Base-by-base conservation (phyloP, 2,888 invertebrate genomes). In the Teinopalpus imperialis region DNA sequence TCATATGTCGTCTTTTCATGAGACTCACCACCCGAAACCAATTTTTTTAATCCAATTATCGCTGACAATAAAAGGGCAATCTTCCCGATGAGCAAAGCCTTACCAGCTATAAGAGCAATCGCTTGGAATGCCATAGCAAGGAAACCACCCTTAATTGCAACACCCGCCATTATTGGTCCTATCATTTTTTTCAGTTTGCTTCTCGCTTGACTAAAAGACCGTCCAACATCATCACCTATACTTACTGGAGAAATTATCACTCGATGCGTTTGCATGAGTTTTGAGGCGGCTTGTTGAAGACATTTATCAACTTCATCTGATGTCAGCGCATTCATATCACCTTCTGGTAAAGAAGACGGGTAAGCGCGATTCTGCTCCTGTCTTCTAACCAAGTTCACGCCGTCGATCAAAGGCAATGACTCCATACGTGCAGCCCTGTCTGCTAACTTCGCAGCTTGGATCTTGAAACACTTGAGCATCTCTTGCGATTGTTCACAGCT, bases 1-100 rank as follows among this genome's bases (percentile, higher is more conserved):
- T 96, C 95, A 56, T 95, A 94, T 2, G 95, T 95, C 0, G 95
- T 95, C 74, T 94, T 94, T 63, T 95, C 94, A 48, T 93, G 91
- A 9, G 92, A 91, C 52, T 93, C 93, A 36, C 90, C 89, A 12
- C 85, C 77, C 3, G 92, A 91, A 16, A 95, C 91, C 20, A 96
- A 82, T 62, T 95, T 95, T 87, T 95, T 95, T 41, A 96, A 81
- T 0, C 94, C 95, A 56, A 96, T 92, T 53, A 96, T 93, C 12
- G 93, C 93, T 52, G 94, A 94, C 43, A 96, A 86, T 45, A 95
- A 88, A 18, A 96, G 81, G 16, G 96, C 96, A 70, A 96, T 94
- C 87, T 96, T 96, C 59, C 95, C 95, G 59, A 96, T 92, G 41
- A 95, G 89, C 51, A 96, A 79, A 2, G 96, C 95, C 66, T 95